phyloP scores from a whole-genome alignment of 2,797 vertebrate genomes.

The Oryzias sinensis region DNA sequence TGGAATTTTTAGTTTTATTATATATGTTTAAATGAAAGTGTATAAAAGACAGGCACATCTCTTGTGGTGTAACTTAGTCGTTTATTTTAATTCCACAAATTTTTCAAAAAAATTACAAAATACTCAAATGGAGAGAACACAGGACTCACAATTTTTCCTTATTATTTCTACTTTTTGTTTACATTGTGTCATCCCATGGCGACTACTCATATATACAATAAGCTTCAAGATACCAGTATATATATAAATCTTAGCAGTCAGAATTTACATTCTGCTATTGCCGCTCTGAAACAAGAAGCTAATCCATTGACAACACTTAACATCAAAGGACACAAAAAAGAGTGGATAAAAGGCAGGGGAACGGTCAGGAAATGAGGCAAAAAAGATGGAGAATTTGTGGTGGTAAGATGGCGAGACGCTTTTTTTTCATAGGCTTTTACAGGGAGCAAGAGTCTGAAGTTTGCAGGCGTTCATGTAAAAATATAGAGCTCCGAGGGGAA shows the following conservation, averaged over 20 bases:
- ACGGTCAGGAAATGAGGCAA: conserved; percentile 48
- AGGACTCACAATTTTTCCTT: conserved; percentile 98
- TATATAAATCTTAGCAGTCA: conserved; percentile 97
- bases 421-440: conserved; percentile 42
- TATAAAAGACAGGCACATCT: conserved; percentile 23
- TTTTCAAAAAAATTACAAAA: conserved; percentile 99
- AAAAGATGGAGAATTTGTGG: conserved; percentile 38
- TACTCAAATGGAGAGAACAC: conserved; percentile 99
- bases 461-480: conserved; percentile 45
- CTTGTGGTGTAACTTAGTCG: conserved; percentile 97
- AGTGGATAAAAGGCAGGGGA: conserved; percentile 70
- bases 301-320: conserved; percentile 95
- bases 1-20: conserved; percentile 22
- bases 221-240: conserved; percentile 99
- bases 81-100: conserved; percentile 99
- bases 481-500: conserved; percentile 51
- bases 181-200: conserved; percentile 99
- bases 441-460: conserved; percentile 24
- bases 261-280: conserved; percentile 94
- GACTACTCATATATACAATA: conserved; percentile 99
- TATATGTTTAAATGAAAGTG: not conserved
- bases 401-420: conserved; percentile 52
- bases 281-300: conserved; percentile 93
- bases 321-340: conserved; percentile 89
- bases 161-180: conserved; percentile 98